Conservation (phyloP, 2,888 invertebrate species). For the Caradrina clavipalpis region DNA sequence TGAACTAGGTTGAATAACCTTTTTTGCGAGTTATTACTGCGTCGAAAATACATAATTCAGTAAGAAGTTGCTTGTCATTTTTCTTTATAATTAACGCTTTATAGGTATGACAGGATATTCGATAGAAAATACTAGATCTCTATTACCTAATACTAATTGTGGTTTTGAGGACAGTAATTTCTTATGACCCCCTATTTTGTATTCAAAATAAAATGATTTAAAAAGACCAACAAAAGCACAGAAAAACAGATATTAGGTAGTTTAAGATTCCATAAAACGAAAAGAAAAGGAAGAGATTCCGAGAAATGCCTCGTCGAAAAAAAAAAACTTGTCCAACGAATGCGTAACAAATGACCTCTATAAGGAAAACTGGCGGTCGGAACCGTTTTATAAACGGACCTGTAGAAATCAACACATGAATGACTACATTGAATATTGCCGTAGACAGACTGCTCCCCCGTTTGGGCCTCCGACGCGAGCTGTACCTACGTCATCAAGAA, state of each 20-base stretch:
- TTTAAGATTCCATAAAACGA: background rate
- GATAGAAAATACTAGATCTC: background rate
- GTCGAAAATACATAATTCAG: slow-evolving; percentile 18
- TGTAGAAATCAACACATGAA: slow-evolving; percentile 33
- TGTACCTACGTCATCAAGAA: slow-evolving; percentile 59
- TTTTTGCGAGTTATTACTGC: slow-evolving; percentile 33
- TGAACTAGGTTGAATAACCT: slow-evolving; percentile 68
- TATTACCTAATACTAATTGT: background rate
- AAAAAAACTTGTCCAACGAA: background rate
- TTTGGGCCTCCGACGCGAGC: slow-evolving; percentile 62
- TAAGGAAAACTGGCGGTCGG: slow-evolving; percentile 8
- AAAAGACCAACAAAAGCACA: background rate
- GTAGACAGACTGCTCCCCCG: slow-evolving; percentile 57
- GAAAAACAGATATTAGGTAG: background rate
- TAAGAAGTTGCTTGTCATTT: background rate
- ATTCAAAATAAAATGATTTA: background rate
- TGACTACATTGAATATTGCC: slow-evolving; percentile 40
- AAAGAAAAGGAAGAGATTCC: background rate
- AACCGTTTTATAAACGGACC: slow-evolving; percentile 8
- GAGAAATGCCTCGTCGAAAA: background rate
- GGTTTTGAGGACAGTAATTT: background rate
- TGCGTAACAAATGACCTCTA: slow-evolving; percentile 20
- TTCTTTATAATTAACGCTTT: slow-evolving; percentile 1
- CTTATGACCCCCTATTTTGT: background rate
- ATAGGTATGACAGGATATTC: background rate